phyloP scores from a whole-genome alignment of 2,797 vertebrate genomes.

The Phoebastria nigripes region DNA sequence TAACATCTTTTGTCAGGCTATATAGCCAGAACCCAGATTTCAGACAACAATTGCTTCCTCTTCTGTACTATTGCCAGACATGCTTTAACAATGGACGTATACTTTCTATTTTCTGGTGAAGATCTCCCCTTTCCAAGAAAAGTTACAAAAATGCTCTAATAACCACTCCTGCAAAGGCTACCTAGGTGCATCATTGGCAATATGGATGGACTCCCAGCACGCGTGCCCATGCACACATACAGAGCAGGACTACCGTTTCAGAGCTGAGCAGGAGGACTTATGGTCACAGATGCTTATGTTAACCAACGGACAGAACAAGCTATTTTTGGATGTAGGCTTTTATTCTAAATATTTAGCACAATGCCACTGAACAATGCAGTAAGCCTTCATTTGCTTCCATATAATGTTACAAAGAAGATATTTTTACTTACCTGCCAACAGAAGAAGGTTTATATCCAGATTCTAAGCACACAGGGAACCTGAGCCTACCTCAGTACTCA shows the following conservation, averaged over 20 bases:
- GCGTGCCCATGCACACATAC: too few species aligned
- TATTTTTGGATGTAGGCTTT: not conserved
- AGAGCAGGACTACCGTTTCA: not conserved
- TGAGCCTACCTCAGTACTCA: not conserved
- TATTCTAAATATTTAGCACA: not conserved
- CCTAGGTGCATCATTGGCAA: not conserved
- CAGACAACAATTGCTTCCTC: not conserved
- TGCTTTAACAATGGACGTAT: not conserved
- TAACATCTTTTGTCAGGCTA: not conserved
- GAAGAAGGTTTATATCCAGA: not conserved
- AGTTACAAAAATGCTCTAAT: not conserved
- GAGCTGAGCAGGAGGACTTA: not conserved
- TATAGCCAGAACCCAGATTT: not conserved
- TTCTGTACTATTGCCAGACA: not conserved
- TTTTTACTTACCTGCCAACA: not conserved
- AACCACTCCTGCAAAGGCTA: not conserved
- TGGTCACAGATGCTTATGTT: not conserved
- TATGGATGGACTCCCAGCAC: rapidly evolving
- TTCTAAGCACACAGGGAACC: not conserved
- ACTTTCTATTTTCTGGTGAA: not conserved
- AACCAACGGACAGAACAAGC: not conserved
- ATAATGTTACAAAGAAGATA: not conserved
- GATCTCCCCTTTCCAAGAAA: not conserved
- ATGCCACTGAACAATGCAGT: not conserved
- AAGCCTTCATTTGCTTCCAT: not conserved